Percentiles rank a stretch among this genome's conserved stretches.
These are phyloP conservation scores for Dromaius novaehollandiae DNA, from an alignment of 2,113 vertebrate genomes.

Conservation along the genomic window DNA sequence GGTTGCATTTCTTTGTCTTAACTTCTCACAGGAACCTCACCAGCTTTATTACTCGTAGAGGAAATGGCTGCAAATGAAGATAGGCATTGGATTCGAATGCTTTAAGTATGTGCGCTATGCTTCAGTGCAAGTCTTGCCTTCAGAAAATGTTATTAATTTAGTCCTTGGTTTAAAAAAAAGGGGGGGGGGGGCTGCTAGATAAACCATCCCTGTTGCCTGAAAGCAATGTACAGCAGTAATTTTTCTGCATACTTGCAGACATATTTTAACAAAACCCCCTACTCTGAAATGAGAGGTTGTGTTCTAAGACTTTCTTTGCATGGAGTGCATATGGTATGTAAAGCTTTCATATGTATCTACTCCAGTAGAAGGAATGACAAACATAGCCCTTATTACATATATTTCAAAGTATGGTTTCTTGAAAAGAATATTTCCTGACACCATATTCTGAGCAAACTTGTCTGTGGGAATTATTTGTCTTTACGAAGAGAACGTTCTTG, in stretches of 20 bases:
- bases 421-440: not conserved
- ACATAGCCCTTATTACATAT: not conserved
- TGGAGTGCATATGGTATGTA: not conserved
- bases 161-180: not conserved
- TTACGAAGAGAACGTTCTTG: not conserved
- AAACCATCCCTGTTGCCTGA: not conserved
- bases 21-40: not conserved
- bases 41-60: fast-evolving
- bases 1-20: not conserved
- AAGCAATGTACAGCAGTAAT: not conserved
- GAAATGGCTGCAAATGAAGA: not conserved
- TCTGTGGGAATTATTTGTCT: not conserved
- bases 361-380: not conserved
- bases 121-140: not conserved
- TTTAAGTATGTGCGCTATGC: fast-evolving
- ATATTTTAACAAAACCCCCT: not conserved
- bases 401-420: not conserved
- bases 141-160: not conserved
- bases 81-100: not conserved
- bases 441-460: not conserved
- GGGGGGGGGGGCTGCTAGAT: not conserved
- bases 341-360: not conserved
- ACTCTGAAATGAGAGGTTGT: not conserved
- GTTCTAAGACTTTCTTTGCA: not conserved
- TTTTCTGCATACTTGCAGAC: not conserved